A percentile compares a stretch with the other conserved stretches of the same genome.
Conservation (phyloP, 2,888 invertebrate genomes). For the Pachymerium ferrugineum region DNA sequence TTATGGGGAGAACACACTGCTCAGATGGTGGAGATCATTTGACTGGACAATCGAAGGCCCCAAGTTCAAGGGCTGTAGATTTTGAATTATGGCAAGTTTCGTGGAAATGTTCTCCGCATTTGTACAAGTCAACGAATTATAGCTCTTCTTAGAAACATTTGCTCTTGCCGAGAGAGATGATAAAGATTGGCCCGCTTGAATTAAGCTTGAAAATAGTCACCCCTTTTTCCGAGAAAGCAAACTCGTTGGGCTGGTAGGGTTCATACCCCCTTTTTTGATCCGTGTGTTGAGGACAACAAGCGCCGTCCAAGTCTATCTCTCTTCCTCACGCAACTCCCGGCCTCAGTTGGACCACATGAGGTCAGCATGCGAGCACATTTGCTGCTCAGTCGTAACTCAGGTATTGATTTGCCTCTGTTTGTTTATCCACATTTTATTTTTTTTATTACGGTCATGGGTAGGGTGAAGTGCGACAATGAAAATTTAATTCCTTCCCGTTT, state of each 20-base stretch:
- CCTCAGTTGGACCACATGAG: neutral
- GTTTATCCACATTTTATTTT: constrained; percentile 11
- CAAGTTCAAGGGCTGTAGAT: neutral
- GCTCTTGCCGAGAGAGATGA: neutral
- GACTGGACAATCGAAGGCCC: neutral
- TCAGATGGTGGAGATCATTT: neutral
- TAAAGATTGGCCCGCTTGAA: constrained; percentile 20
- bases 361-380: constrained; percentile 13
- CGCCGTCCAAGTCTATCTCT: neutral
- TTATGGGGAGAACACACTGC: neutral
- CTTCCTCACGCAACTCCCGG: neutral
- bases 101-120: constrained; percentile 23
- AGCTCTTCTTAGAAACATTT: constrained; percentile 20
- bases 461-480: neutral
- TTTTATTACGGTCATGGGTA: neutral
- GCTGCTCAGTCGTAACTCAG: constrained; percentile 13
- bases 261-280: neutral
- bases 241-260: neutral
- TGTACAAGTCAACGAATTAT: constrained; percentile 15
- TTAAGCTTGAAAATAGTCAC: constrained; percentile 9
- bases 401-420: constrained; percentile 15
- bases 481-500: neutral
- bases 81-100: constrained; percentile 29
- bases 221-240: neutral
- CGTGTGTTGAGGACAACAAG: neutral